Conservation (phyloP, 2,113 vertebrate genomes). For the Pagrus major region DNA sequence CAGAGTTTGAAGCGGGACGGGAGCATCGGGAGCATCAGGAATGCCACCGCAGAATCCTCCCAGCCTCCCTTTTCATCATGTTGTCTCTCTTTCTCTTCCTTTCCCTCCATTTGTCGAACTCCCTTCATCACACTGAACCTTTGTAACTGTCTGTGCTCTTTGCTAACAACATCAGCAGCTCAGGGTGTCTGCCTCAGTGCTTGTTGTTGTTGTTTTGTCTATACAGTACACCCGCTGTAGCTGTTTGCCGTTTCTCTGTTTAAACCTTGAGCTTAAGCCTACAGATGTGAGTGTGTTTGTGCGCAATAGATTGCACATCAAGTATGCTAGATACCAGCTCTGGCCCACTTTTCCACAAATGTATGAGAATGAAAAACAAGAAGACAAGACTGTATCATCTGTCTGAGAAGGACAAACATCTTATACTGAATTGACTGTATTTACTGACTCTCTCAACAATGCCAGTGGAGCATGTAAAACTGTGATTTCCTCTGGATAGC, state of each 20-base stretch:
- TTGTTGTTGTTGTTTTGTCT: slow-evolving; percentile 78
- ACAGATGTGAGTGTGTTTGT: slow-evolving; percentile 28
- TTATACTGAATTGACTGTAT: slow-evolving; percentile 28
- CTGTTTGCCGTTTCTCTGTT: slow-evolving; percentile 53
- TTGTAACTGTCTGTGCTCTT: slow-evolving; percentile 83
- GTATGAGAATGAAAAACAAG: slow-evolving; percentile 25
- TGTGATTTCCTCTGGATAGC: slow-evolving; percentile 23
- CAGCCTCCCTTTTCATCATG: slow-evolving; percentile 78
- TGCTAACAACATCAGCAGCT: slow-evolving; percentile 79
- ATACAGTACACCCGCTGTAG: slow-evolving; percentile 60
- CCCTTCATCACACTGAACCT: slow-evolving; percentile 83
- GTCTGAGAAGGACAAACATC: slow-evolving; percentile 41
- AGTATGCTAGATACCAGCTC: slow-evolving; percentile 9
- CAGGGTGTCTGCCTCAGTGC: slow-evolving; percentile 72
- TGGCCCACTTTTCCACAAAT: slow-evolving; percentile 6
- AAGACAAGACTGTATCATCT: slow-evolving; percentile 20
- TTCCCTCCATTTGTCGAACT: slow-evolving; percentile 69
- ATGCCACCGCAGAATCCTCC: slow-evolving; percentile 74
- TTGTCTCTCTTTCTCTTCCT: slow-evolving; percentile 63
- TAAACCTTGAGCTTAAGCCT: slow-evolving; percentile 50
- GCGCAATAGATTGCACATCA: slow-evolving; percentile 39
- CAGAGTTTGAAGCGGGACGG: slow-evolving; percentile 82
- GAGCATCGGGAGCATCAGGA: slow-evolving; percentile 80
- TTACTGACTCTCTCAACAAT: slow-evolving; percentile 25
- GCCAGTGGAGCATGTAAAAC: slow-evolving; percentile 21